These are phyloP conservation scores for Nomada ferruginata DNA, from an alignment of 2,888 invertebrate species.

Conservation along the genomic window DNA sequence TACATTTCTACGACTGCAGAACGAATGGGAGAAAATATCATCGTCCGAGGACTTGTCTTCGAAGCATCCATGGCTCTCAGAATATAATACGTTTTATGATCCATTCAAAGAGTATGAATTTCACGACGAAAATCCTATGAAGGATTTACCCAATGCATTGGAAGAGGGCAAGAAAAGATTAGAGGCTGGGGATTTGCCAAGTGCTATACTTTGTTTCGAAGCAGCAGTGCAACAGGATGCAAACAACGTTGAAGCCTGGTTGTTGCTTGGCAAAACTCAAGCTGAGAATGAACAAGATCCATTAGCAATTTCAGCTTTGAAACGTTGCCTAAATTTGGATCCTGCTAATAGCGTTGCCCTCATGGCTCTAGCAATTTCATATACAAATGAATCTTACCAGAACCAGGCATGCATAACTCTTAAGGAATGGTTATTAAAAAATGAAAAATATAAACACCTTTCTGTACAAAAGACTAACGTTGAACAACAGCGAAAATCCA, in stretches of 20 bases:
- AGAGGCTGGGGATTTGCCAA: constrained; percentile 95
- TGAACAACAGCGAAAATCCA: constrained; percentile 70
- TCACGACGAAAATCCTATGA: constrained; percentile 94
- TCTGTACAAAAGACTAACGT: constrained; percentile 85
- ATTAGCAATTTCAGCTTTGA: constrained; percentile 95
- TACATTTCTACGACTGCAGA: constrained; percentile 87
- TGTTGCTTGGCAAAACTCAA: constrained; percentile 94
- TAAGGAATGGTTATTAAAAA: constrained; percentile 90
- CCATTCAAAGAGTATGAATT: constrained; percentile 91
- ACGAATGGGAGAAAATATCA: constrained; percentile 92
- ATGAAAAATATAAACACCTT: constrained; percentile 93
- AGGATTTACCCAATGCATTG: constrained; percentile 90
- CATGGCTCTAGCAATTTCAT: constrained; percentile 96
- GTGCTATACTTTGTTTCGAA: constrained; percentile 98
- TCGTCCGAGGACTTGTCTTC: constrained; percentile 85
- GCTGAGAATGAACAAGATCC: constrained; percentile 99
- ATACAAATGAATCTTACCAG: constrained; percentile 97
- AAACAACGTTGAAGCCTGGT: constrained; percentile 93
- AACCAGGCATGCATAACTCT: constrained; percentile 94
- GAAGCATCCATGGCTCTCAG: constrained; percentile 90
- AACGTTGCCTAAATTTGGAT: constrained; percentile 92
- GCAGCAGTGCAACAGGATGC: constrained; percentile 95
- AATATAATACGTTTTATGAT: constrained; percentile 87
- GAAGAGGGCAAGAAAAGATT: constrained; percentile 94
- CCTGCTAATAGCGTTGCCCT: constrained; percentile 93